A percentile compares a stretch with the other conserved stretches of the same genome.
These are phyloP conservation scores for Australoheros facetus DNA, from an alignment of 2,797 vertebrate species.

Conservation along the genomic window DNA sequence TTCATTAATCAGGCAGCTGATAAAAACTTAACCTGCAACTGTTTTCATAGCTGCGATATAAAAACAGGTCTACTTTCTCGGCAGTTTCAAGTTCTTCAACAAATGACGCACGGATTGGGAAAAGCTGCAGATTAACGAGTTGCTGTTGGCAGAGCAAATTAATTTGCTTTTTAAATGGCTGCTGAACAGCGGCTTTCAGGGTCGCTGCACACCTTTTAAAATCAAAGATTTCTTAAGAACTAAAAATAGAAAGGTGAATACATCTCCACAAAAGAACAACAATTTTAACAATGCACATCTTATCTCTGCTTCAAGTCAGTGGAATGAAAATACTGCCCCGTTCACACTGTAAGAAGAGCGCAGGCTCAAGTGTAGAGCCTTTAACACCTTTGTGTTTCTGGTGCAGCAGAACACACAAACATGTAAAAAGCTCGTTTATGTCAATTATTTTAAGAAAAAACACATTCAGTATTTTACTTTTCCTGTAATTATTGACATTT, in stretches of 20 bases:
- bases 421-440: not conserved
- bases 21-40: not conserved
- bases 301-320: not conserved
- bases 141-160: not conserved
- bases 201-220: not conserved
- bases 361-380: fast-evolving
- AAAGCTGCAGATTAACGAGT: not conserved
- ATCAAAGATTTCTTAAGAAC: not conserved
- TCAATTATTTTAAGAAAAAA: not conserved
- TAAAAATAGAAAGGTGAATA: not conserved
- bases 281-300: not conserved
- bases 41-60: not conserved
- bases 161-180: not conserved
- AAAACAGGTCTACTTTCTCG: too few relatives aligned
- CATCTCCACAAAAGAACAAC: not conserved
- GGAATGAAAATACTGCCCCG: fast-evolving
- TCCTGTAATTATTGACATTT: not conserved
- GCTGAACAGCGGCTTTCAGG: not conserved
- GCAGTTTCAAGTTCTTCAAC: not conserved
- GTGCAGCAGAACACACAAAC: not conserved
- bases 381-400: not conserved
- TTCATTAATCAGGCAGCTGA: not conserved
- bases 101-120: not conserved
- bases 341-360: not conserved
- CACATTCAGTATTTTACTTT: too few relatives aligned